Evolutionary conservation across 2,113 vertebrate species (phyloP).

Genomic region (Erinaceus europaeus): DNA sequence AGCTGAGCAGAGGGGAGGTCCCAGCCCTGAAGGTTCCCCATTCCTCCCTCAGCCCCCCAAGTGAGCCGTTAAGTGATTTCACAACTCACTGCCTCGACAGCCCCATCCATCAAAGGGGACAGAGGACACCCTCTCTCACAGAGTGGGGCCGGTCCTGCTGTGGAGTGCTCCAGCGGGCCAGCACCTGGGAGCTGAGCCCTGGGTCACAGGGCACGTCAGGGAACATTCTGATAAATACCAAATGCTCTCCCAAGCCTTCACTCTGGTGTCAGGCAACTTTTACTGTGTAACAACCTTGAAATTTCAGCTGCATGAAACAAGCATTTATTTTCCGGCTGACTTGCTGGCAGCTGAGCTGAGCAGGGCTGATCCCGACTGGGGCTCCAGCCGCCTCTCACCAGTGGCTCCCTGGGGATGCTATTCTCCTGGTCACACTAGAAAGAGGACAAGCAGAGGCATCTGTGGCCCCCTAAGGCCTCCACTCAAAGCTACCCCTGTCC

Average conservation of each 20-base stretch:
- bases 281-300: not conserved
- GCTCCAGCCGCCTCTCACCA: not conserved
- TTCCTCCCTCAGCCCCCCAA: accelerated
- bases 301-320: not conserved
- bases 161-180: not conserved
- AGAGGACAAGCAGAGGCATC: not conserved
- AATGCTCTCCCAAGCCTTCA: not conserved
- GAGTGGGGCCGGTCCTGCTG: not conserved
- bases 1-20: not conserved
- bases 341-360: not conserved
- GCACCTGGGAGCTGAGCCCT: not conserved
- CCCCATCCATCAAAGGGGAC: not conserved
- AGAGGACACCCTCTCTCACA: not conserved
- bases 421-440: not conserved
- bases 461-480: no score
- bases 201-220: not conserved
- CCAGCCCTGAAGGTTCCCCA: not conserved
- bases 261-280: not conserved
- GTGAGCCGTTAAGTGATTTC: not conserved
- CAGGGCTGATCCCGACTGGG: not conserved
- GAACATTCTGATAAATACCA: not conserved
- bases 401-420: not conserved
- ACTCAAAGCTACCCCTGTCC: no score
- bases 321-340: not conserved
- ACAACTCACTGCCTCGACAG: not conserved